phyloP scores from a whole-genome alignment of 2,113 vertebrate genomes.

The Tragelaphus imberbis region DNA sequence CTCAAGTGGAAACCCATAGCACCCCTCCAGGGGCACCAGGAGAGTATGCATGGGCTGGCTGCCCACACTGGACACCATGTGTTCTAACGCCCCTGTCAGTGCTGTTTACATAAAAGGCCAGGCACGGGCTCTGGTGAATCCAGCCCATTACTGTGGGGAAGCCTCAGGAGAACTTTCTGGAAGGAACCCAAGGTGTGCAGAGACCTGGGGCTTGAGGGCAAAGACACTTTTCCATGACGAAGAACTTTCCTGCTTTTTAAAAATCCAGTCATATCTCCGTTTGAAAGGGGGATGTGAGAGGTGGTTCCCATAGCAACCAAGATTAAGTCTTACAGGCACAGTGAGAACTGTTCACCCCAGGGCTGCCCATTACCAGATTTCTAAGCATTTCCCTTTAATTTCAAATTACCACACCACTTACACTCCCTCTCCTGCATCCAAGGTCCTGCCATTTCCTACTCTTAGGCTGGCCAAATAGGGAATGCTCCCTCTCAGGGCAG shows the following conservation, averaged over 20 bases:
- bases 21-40: neutral
- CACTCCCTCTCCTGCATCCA: neutral
- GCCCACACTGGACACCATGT: neutral
- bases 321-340: constrained; percentile 46
- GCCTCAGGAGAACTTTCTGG: neutral
- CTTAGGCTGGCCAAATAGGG: neutral
- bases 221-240: neutral
- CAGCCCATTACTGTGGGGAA: neutral
- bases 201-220: neutral
- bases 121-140: neutral
- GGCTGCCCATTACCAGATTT: constrained; percentile 58
- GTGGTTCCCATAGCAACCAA: constrained; percentile 68
- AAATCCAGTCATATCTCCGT: constrained; percentile 9
- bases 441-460: neutral
- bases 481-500: neutral
- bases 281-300: constrained; percentile 38
- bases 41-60: neutral
- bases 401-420: constrained; percentile 41
- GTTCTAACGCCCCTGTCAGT: neutral
- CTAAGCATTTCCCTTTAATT: constrained; percentile 24
- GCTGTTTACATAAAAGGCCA: neutral
- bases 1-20: neutral
- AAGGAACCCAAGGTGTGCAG: constrained; percentile 4
- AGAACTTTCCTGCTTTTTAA: neutral
- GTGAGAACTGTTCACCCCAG: neutral